phyloP scores from a whole-genome alignment of 2,113 vertebrate genomes.

The Rhizomys pruinosus region DNA sequence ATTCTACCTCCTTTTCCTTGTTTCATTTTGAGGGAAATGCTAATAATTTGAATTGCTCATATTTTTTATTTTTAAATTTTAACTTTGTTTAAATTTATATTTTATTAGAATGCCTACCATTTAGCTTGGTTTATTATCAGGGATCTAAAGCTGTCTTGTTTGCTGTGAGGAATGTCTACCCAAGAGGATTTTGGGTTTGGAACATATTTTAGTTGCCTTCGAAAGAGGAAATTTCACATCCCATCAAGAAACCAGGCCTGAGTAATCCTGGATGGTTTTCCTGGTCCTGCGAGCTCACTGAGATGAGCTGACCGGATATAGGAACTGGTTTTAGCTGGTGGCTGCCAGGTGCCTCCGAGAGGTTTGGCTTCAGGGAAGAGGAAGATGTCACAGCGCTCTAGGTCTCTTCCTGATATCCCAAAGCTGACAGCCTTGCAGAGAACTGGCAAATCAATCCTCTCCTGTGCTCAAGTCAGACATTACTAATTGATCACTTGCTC shows the following conservation, averaged over 20 bases:
- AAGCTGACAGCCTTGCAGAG: not conserved
- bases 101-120: not conserved
- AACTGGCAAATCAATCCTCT: not conserved
- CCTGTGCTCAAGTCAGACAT: not conserved
- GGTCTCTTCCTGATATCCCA: not conserved
- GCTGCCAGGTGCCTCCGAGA: not conserved
- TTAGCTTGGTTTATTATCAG: not conserved
- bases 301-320: not conserved
- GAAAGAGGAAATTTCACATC: not conserved
- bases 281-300: not conserved
- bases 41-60: slow-evolving; percentile 58
- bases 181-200: slow-evolving; percentile 27
- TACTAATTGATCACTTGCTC: not conserved
- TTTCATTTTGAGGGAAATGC: slow-evolving; percentile 51
- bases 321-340: not conserved
- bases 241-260: not conserved
- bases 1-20: slow-evolving; percentile 49
- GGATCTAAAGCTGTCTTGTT: not conserved
- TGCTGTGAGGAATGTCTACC: not conserved
- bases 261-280: not conserved
- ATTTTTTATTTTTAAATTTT: not conserved
- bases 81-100: slow-evolving; percentile 10
- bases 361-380: not conserved
- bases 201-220: not conserved
- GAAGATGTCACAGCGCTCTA: not conserved